Conservation (phyloP, 2,888 invertebrate genomes). For the Andrena dorsata region DNA sequence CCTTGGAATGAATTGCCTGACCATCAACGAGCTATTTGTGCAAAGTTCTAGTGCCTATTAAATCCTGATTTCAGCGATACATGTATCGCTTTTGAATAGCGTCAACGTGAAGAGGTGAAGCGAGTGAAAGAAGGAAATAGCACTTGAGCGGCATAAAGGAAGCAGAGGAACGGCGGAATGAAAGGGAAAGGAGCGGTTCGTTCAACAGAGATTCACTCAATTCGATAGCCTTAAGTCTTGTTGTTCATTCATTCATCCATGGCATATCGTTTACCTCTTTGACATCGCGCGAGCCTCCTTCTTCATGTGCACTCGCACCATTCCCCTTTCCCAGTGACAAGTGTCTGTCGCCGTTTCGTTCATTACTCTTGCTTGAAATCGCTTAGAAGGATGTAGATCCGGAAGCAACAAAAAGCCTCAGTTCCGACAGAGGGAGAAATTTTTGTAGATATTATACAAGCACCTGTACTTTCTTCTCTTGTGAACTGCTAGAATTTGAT, state of each 20-base stretch:
- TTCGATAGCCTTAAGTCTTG: constrained; percentile 51
- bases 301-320: constrained; percentile 1
- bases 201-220: constrained; percentile 46
- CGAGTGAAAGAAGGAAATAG: constrained; percentile 38
- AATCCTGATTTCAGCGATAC: constrained; percentile 30
- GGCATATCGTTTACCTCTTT: constrained; percentile 32
- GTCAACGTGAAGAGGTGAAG: constrained; percentile 30
- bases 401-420: too few species aligned
- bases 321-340: not conserved
- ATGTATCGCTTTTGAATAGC: not conserved
- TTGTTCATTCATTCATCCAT: constrained; percentile 58
- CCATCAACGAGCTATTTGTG: not conserved
- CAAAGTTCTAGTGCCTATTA: not conserved
- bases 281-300: constrained; percentile 23
- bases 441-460: not conserved
- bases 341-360: constrained; percentile 16
- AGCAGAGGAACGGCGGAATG: constrained; percentile 13
- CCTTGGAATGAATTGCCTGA: not conserved
- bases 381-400: not conserved
- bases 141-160: constrained; percentile 51
- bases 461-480: not conserved
- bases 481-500: too few species aligned
- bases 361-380: not conserved
- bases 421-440: not conserved
- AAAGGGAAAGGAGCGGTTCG: constrained; percentile 30